These are phyloP conservation scores for Tetragonisca angustula DNA, from an alignment of 2,888 invertebrate genomes.

Conservation along the genomic window DNA sequence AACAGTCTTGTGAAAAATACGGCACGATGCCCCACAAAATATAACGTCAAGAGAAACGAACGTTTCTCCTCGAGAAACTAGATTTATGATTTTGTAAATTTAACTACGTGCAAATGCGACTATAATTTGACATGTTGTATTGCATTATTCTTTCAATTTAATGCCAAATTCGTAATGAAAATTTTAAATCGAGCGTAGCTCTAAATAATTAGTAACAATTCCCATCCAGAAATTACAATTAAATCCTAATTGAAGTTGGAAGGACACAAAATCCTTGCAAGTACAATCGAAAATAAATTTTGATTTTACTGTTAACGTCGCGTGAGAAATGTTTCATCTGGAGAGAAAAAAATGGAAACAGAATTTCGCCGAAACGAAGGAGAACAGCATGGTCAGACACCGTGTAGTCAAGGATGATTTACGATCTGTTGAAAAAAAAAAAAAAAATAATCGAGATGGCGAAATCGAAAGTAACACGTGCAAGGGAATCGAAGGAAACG, in stretches of 20 bases:
- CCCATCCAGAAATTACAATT: too few relatives aligned
- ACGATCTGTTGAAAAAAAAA: not conserved
- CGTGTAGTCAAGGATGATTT: constrained; percentile 2
- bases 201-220: too few relatives aligned
- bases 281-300: not conserved
- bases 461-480: constrained; percentile 18
- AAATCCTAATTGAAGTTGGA: not conserved
- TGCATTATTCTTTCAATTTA: too few relatives aligned
- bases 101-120: too few relatives aligned
- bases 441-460: constrained; percentile 9
- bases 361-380: not conserved
- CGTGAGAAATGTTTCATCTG: not conserved
- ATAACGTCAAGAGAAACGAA: not conserved
- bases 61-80: not conserved
- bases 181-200: too few relatives aligned
- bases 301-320: not conserved
- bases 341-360: not conserved
- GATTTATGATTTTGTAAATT: not conserved
- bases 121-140: too few relatives aligned
- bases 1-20: not conserved
- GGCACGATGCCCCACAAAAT: not conserved
- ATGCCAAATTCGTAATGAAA: too few relatives aligned
- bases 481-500: constrained; percentile 1
- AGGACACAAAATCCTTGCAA: not conserved
- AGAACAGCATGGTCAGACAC: not conserved